Percentiles rank a stretch among this genome's conserved stretches.
Conservation (phyloP, 2,888 invertebrate genomes). For the Petrolisthes cinctipes region DNA sequence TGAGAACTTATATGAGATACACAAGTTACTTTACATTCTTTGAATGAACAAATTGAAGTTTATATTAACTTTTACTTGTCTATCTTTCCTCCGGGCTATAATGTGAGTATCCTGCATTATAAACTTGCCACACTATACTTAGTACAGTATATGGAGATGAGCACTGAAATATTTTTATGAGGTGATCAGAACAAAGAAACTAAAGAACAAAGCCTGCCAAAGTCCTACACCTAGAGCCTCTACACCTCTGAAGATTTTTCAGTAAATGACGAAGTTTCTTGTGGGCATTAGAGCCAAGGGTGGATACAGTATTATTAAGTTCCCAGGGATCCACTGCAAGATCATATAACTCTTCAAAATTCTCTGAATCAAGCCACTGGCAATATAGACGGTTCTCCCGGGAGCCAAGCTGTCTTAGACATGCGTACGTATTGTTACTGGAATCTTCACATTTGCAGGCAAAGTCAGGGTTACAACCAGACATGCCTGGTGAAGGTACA, state of each 20-base stretch:
- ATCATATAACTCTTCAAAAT: constrained; percentile 61
- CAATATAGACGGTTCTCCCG: constrained; percentile 56
- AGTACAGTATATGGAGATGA: too few species aligned
- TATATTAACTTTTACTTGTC: too few species aligned
- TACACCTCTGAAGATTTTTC: constrained; percentile 50
- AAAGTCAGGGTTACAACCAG: constrained; percentile 63
- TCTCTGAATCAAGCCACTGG: constrained; percentile 56
- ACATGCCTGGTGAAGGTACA: constrained; percentile 36
- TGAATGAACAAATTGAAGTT: too few species aligned
- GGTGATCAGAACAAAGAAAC: not conserved
- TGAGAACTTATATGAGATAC: too few species aligned
- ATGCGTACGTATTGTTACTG: constrained; percentile 85
- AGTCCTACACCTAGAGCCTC: constrained; percentile 46
- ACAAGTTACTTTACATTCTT: too few species aligned
- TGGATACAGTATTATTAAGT: constrained; percentile 48
- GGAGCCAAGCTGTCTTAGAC: constrained; percentile 78
- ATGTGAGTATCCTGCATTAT: too few species aligned
- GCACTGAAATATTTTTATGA: too few species aligned
- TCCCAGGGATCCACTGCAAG: constrained; percentile 51
- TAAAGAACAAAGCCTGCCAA: constrained; percentile 49
- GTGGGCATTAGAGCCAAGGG: constrained; percentile 7
- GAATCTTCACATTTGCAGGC: constrained; percentile 88
- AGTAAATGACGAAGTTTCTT: constrained; percentile 45
- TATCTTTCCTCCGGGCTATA: too few species aligned
- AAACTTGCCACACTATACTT: too few species aligned